Evolutionary conservation across 2,113 vertebrate genomes (phyloP).

Genomic region (Malaclemys terrapin): DNA sequence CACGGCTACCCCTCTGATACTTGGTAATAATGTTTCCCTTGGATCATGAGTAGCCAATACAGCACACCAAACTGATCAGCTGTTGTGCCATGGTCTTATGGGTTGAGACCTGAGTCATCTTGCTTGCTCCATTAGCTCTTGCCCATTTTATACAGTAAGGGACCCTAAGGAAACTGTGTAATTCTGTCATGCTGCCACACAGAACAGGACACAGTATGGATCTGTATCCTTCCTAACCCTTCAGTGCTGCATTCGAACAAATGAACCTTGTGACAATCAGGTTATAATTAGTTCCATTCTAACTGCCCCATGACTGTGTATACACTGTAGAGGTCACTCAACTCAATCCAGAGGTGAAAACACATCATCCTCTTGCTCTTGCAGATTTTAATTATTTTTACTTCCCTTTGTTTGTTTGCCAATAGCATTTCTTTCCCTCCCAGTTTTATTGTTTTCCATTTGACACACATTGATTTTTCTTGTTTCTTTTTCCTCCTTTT

Average conservation of each 20-base stretch:
- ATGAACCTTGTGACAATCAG: constrained; percentile 51
- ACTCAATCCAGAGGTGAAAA: background rate
- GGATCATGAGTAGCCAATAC: background rate
- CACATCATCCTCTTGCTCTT: constrained; percentile 45
- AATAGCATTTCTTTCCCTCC: background rate
- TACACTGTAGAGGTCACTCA: constrained; percentile 42
- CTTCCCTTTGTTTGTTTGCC: constrained; percentile 63
- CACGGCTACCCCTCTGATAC: too few species aligned
- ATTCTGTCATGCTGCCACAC: background rate
- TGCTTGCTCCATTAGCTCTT: constrained; percentile 28
- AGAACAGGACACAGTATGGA: constrained; percentile 27
- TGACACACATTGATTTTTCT: rapidly evolving
- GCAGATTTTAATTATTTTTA: constrained; percentile 69
- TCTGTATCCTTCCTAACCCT: background rate
- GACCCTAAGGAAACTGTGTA: background rate
- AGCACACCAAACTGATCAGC: background rate
- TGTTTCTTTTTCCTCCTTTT: background rate
- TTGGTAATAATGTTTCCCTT: background rate
- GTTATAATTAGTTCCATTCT: constrained; percentile 54
- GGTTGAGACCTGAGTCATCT: background rate
- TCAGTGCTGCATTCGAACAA: constrained; percentile 50
- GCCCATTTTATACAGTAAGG: background rate
- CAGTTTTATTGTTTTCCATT: constrained; percentile 36
- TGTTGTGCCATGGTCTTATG: constrained; percentile 8
- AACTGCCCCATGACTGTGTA: constrained; percentile 37